Evolutionary conservation across 2,113 vertebrate genomes (phyloP), one percentile per base, ranked within the genome.

Genomic region (Argyrosomus japonicus): DNA sequence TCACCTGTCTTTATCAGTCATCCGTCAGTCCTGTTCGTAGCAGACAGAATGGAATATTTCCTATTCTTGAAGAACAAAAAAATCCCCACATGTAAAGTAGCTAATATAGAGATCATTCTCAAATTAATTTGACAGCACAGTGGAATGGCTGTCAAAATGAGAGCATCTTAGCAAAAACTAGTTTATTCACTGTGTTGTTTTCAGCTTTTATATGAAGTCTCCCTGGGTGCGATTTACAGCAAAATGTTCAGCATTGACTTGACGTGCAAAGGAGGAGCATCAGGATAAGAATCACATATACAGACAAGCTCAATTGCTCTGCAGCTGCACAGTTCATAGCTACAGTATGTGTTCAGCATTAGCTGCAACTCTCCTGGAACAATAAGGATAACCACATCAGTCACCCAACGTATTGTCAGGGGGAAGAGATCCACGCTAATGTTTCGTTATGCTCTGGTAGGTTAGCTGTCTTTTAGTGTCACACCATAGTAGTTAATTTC

Each of bases 401-500:
- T 84, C 58, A 76, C 21, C 36, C 43, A 58, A 8, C 57, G 70
- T 47, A 60, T 74, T 40, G 48, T 79, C 75, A 25, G 19, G 64
- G 45, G 50, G 58, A 25, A 75, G n/a, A 27, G 12, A 21, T 54
- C n/a, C 32, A 43, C 4, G 2, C 25, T 40, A 6, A 43, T 73
- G 45, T 71, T 40, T 70, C 58, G 21, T 68, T 27, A 62, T 71
- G 56, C 43, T 78, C 17, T 17, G 15, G 45, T 65, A 47, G 45
- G 10, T 75, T 48, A 68, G 56, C 61, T 57, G 68, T 32, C 57
- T 67, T 51, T 23, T 45, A 50, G 36, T 71, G 69, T 83, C 58
- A 73, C n/a, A 32, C n/a, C 29, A 48, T n/a, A 70, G 47, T 23
- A 54, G 72, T 23, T 87, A 2, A 17, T 80, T 87, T 71, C 27